Percentiles rank a stretch among this genome's conserved stretches.
Evolutionary conservation across 2,113 vertebrate genomes (phyloP).

Genomic region (Empidonax alnorum): DNA sequence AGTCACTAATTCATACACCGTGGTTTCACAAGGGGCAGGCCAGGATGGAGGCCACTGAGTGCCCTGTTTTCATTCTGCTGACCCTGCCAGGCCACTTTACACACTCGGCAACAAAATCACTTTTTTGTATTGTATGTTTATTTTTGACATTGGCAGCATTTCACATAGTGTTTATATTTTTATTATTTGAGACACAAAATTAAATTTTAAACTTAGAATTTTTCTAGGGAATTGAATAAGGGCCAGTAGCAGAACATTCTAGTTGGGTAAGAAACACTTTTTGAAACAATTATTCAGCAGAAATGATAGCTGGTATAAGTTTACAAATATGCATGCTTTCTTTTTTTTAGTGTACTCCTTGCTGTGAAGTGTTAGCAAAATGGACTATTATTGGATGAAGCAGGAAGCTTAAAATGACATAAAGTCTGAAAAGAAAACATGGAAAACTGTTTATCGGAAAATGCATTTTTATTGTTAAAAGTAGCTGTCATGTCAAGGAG

Average conservation of each 20-base stretch:
- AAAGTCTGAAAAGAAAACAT: neutral
- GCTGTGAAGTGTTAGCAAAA: neutral
- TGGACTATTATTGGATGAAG: neutral
- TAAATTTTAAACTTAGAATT: slow-evolving; percentile 25
- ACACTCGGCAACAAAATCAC: neutral
- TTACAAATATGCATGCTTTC: neutral
- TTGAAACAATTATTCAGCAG: neutral
- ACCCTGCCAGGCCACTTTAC: neutral
- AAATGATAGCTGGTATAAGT: neutral
- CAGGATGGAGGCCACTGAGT: neutral
- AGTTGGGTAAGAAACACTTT: neutral
- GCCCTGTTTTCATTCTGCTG: neutral
- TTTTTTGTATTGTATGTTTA: neutral
- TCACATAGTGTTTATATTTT: neutral
- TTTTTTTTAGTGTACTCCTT: neutral
- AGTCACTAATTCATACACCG: neutral
- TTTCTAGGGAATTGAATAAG: slow-evolving; percentile 45
- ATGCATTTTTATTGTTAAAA: neutral
- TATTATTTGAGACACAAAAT: neutral
- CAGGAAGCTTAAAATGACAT: neutral
- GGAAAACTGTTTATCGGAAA: neutral
- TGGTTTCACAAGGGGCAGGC: neutral
- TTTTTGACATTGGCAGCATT: neutral
- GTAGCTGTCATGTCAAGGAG: neutral
- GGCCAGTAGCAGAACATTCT: neutral